Evolutionary conservation across 2,797 vertebrate species (phyloP).

Genomic region (Brachyalestes nurse): DNA sequence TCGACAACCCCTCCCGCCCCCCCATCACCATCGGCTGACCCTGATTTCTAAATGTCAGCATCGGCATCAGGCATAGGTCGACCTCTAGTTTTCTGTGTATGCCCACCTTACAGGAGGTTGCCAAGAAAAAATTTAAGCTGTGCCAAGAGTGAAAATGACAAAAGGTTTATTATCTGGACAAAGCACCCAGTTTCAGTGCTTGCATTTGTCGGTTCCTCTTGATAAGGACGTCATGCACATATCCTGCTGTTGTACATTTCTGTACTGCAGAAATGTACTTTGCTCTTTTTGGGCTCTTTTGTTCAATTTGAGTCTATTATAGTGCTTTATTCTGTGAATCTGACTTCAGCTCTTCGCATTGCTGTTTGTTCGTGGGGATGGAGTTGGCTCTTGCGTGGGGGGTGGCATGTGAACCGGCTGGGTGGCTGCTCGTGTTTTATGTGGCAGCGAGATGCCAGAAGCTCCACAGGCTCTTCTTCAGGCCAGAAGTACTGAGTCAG

Average conservation of each 20-base stretch:
- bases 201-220: background rate
- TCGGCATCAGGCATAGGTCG: too few species aligned
- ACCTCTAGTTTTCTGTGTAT: too few species aligned
- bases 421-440: conserved; percentile 46
- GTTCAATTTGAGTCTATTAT: background rate
- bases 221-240: background rate
- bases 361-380: conserved; percentile 32
- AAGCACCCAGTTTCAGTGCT: background rate
- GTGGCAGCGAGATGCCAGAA: conserved; percentile 71
- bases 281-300: background rate
- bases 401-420: conserved; percentile 16
- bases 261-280: background rate
- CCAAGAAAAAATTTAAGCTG: too few species aligned
- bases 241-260: too few species aligned
- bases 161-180: background rate
- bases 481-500: conserved; percentile 77
- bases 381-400: conserved; percentile 27
- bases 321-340: conserved; percentile 46
- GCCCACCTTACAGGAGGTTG: too few species aligned
- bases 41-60: too few species aligned
- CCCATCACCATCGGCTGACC: too few species aligned
- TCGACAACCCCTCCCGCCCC: too few species aligned
- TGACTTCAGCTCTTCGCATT: conserved; percentile 11
- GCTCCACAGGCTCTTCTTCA: conserved; percentile 71
- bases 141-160: background rate